phyloP scores from a whole-genome alignment of 2,113 vertebrate species.

The Hystrix cristata region DNA sequence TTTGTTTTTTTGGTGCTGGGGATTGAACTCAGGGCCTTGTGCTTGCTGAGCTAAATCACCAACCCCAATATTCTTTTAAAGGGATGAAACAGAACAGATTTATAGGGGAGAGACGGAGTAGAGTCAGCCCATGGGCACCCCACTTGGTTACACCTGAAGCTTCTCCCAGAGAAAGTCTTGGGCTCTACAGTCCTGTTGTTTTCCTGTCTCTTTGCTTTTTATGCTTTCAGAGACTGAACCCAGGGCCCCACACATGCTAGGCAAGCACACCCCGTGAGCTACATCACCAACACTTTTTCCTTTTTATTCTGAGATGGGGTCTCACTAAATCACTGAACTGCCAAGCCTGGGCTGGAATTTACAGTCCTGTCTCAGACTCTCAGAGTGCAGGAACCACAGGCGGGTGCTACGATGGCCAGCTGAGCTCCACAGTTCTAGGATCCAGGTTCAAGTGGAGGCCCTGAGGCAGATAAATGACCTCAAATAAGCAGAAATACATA shows the following conservation, averaged over 20 bases:
- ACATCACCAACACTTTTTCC: not conserved
- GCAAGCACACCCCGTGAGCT: not conserved
- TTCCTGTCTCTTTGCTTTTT: not conserved
- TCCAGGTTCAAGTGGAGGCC: not conserved
- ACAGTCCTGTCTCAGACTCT: not conserved
- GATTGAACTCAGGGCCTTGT: no score
- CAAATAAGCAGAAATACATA: slow-evolving; percentile 22
- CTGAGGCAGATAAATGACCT: not conserved
- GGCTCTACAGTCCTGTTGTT: not conserved
- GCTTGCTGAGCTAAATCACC: no score
- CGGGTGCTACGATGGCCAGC: not conserved
- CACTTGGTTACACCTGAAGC: not conserved
- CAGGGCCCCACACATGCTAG: not conserved
- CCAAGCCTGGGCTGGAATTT: not conserved
- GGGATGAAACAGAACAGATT: not conserved
- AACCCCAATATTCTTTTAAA: not conserved
- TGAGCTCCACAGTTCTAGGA: not conserved
- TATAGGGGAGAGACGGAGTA: not conserved
- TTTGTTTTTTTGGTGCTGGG: not conserved
- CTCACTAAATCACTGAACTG: not conserved
- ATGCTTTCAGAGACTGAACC: not conserved
- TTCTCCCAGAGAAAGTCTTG: slow-evolving; percentile 13
- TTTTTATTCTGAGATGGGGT: not conserved
- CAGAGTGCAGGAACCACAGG: not conserved
- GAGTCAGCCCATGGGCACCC: not conserved